A percentile compares a stretch with the other conserved stretches of the same genome.
phyloP scores from a whole-genome alignment of 1,140 invertebrate species.

The Pentalonia nigronervosa region DNA sequence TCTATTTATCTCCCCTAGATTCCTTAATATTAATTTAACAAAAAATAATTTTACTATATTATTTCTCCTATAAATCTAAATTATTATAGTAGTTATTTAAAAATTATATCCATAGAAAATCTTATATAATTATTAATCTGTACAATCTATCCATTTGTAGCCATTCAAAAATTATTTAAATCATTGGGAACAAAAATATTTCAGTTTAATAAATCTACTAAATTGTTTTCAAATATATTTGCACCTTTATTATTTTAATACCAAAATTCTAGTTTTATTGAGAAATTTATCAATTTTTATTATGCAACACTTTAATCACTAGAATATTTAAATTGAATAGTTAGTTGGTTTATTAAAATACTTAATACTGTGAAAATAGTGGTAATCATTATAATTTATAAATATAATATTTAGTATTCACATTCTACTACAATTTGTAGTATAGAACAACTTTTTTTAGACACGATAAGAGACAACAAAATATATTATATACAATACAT shows the following conservation, averaged over 20 bases:
- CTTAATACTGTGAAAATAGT: neutral
- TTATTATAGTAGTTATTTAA: no score
- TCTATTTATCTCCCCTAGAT: neutral
- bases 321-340: neutral
- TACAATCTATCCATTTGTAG: neutral
- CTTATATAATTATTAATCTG: no score
- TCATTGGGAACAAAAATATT: neutral
- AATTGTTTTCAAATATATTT: neutral
- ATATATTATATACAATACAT: conserved; percentile 21
- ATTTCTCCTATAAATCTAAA: neutral
- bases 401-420: neutral
- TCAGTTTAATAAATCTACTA: neutral
- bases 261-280: neutral
- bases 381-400: neutral
- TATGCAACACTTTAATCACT: neutral
- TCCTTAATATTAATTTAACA: neutral
- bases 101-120: no score
- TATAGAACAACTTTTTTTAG: neutral
- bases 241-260: neutral
- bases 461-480: neutral
- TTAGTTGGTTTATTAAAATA: neutral
- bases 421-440: neutral
- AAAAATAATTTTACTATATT: neutral
- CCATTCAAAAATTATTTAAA: neutral
- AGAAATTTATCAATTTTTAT: neutral